Base-by-base conservation (phyloP, 2,113 vertebrate genomes). In the Onychostoma macrolepis region DNA sequence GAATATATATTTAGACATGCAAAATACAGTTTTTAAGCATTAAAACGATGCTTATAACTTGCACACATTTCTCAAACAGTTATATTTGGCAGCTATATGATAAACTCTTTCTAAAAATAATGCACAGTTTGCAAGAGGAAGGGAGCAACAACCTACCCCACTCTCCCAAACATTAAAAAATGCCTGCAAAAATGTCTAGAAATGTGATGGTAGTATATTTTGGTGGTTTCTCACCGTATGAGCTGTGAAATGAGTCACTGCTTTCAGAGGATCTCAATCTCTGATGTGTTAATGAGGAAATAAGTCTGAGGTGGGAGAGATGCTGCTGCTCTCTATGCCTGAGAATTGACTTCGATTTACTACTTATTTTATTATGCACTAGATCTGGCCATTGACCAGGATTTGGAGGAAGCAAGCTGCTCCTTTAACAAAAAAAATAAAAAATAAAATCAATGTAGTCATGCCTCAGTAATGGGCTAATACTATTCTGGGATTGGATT, bases 221-320 rank as follows among this genome's bases (percentile, higher is more conserved):
- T n/a, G 9, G 69, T 24, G 15, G 50, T 43, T 83, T 38, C 87
- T 87, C 84, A 79, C 74, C 48, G 21, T 74, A 38, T 21, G 65
- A 78, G 65, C 61, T 87, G 86, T 80, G 74, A 89, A 86, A 83
- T 87, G 79, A 89, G 41, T 89, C 86, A 87, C 50, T 82, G 41
- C 30, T 78, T 71, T 71, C 28, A 71, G 61, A 63, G 71, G 63
- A 87, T 89, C 48, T 89, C 78, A 75, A 71, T 41, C n/a, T 74
- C 63, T 36, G 63, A 89, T 65, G 86, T 87, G 88, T 79, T 80
- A 87, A 86, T 33, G 63, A 80, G 71, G 26, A 33, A 69, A 83
- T 24, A 19, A 30, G 4, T 21, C 71, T 74, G 36, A 80, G 33
- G 4, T 58, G 36, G 53, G 12, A 65, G 56, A 81, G 58, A 81